Evolutionary conservation across 2,797 vertebrate genomes (phyloP).

Genomic region (Eidolon dupreanum): DNA sequence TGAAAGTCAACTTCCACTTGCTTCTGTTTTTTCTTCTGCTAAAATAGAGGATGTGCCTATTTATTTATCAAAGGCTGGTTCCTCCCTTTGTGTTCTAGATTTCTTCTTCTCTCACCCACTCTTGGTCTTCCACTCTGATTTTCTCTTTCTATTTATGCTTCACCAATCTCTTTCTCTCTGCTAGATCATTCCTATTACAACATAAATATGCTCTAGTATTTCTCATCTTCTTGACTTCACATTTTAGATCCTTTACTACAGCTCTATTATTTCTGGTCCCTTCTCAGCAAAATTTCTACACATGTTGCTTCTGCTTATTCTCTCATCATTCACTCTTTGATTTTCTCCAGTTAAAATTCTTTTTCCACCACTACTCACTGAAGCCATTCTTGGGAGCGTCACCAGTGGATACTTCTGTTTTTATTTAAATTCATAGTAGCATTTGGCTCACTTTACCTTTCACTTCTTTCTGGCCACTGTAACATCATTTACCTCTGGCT

Average conservation of each 20-base stretch:
- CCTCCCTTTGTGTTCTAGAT: background rate
- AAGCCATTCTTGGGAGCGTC: background rate
- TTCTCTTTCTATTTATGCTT: background rate
- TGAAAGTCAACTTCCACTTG: background rate
- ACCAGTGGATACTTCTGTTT: background rate
- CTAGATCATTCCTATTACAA: background rate
- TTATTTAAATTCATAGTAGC: background rate
- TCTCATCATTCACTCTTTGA: background rate
- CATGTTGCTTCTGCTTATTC: background rate
- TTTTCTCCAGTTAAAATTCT: background rate
- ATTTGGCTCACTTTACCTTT: background rate
- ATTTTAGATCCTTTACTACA: background rate
- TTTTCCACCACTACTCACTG: background rate
- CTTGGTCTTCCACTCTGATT: background rate
- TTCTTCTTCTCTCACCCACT: background rate
- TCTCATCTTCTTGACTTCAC: background rate
- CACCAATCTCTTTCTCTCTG: background rate
- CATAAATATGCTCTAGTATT: background rate
- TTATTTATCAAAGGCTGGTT: rapidly evolving
- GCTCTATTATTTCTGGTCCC: background rate
- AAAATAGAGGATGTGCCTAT: background rate
- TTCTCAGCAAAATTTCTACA: background rate
- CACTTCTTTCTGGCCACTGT: background rate
- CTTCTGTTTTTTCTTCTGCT: background rate
- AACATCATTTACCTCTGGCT: background rate